These are phyloP conservation scores for Diuraphis noxia DNA, from an alignment of 1,140 invertebrate genomes.

Conservation along the genomic window DNA sequence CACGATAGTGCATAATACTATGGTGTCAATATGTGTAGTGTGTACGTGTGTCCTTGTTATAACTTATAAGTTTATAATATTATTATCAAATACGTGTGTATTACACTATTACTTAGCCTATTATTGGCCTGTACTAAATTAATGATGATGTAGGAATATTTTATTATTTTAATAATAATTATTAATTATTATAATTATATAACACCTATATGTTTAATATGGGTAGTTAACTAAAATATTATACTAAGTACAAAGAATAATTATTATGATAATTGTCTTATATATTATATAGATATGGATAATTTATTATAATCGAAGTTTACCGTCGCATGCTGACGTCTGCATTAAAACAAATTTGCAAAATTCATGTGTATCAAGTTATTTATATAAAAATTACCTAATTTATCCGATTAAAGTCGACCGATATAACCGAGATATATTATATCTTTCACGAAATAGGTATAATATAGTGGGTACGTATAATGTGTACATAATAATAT, in stretches of 20 bases:
- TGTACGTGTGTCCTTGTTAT: neutral
- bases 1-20: neutral
- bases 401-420: neutral
- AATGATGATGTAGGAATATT: neutral
- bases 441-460: neutral
- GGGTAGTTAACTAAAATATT: neutral
- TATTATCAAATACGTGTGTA: neutral
- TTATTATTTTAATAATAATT: neutral
- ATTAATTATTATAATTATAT: slow-evolving; percentile 3
- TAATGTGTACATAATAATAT: neutral
- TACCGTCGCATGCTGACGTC: neutral
- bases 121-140: neutral
- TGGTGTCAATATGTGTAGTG: neutral
- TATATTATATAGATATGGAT: neutral
- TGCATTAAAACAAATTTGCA: neutral
- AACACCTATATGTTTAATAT: neutral
- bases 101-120: no score
- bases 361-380: neutral
- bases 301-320: neutral
- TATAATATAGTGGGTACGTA: neutral
- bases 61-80: neutral
- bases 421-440: no score
- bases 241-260: neutral
- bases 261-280: neutral
- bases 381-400: neutral